A percentile compares a stretch with the other conserved stretches of the same genome.
Evolutionary conservation across 2,113 vertebrate species (phyloP).

Genomic region (Leptobrachium leishanense): DNA sequence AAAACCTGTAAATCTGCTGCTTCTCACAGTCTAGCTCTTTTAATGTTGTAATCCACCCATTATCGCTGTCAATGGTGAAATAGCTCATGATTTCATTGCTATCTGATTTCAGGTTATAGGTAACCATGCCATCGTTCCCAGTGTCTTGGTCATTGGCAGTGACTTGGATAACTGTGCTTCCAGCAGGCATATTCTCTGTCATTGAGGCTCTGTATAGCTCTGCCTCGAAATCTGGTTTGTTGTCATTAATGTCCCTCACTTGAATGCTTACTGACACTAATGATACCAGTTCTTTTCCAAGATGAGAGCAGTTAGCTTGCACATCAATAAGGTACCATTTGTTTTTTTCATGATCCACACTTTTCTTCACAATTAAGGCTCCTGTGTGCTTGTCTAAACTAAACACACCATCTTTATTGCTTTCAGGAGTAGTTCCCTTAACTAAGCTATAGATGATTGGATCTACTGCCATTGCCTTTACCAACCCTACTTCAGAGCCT

Average conservation of each 20-base stretch:
- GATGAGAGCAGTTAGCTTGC: constrained; percentile 84
- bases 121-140: constrained; percentile 85
- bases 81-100: constrained; percentile 65
- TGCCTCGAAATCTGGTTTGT: constrained; percentile 89
- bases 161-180: constrained; percentile 92
- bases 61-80: constrained; percentile 85
- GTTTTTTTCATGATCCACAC: constrained; percentile 88
- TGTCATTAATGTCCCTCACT: constrained; percentile 95
- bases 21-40: constrained; percentile 82
- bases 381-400: constrained; percentile 83
- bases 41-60: constrained; percentile 87
- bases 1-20: constrained; percentile 74
- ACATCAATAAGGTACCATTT: constrained; percentile 95
- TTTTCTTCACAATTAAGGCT: constrained; percentile 81
- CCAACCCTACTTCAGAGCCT: constrained; percentile 86
- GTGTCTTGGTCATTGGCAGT: constrained; percentile 93
- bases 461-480: constrained; percentile 82
- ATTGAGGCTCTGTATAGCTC: constrained; percentile 89
- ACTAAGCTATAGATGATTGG: constrained; percentile 95
- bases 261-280: constrained; percentile 90
- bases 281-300: constrained; percentile 82
- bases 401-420: constrained; percentile 88
- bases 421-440: constrained; percentile 89
- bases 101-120: constrained; percentile 79
- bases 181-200: constrained; percentile 90